Evolutionary conservation across 64 coral and sea anemone species (phyloP).

Genomic region (Catalaphyllia jardinei): DNA sequence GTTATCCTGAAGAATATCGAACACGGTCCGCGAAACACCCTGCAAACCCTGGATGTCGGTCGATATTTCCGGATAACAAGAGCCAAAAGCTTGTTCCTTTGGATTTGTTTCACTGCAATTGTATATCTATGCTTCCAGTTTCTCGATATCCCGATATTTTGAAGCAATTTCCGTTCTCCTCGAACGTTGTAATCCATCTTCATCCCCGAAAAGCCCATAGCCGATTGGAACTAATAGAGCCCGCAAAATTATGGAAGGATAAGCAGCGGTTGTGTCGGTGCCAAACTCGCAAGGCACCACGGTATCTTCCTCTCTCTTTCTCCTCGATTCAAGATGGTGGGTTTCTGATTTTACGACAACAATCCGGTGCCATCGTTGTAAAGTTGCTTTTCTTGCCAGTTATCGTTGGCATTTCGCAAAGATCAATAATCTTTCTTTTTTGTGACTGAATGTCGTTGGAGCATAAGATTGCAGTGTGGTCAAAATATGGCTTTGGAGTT

Average conservation of each 20-base stretch:
- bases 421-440: not conserved
- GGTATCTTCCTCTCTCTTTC: slow-evolving; percentile 52
- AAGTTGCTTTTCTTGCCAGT: not conserved
- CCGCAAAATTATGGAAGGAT: not conserved
- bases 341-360: not conserved
- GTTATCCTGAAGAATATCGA: no score
- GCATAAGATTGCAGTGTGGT: no score
- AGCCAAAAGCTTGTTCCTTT: no score
- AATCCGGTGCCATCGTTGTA: slow-evolving; percentile 54
- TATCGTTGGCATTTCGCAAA: not conserved
- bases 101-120: no score
- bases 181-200: no score
- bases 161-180: no score
- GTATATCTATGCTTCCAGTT: no score
- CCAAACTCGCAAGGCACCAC: slow-evolving; percentile 10
- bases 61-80: no score
- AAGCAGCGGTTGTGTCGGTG: not conserved
- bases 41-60: no score
- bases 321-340: slow-evolving; percentile 71
- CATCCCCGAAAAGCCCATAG: no score
- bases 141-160: no score
- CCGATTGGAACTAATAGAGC: not conserved
- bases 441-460: not conserved
- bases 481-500: not conserved
- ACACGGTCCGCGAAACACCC: no score